phyloP scores from a whole-genome alignment of 2,888 invertebrate genomes.

The Anorthoa munda region DNA sequence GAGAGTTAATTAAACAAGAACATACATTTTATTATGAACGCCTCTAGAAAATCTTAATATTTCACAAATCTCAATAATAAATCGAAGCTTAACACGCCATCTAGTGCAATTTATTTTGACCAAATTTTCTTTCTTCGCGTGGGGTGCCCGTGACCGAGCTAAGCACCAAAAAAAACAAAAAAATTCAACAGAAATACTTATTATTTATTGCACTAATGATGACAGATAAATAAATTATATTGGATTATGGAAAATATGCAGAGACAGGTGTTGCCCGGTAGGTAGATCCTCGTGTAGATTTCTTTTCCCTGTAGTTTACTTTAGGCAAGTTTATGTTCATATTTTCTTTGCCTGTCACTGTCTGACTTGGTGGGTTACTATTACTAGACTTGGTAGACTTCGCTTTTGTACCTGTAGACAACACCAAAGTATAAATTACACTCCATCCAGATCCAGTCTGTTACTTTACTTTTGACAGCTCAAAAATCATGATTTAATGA shows the following conservation, averaged over 20 bases:
- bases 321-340: constrained; percentile 80
- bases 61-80: too few relatives aligned
- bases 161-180: neutral
- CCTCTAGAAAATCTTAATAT: too few relatives aligned
- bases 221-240: constrained; percentile 32
- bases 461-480: too few relatives aligned
- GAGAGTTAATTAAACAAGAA: too few relatives aligned
- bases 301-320: constrained; percentile 87
- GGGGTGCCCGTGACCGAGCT: too few relatives aligned
- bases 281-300: constrained; percentile 79
- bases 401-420: constrained; percentile 71
- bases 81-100: too few relatives aligned
- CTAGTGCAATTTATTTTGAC: too few relatives aligned
- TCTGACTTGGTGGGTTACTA: constrained; percentile 24
- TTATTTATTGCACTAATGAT: constrained; percentile 53
- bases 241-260: constrained; percentile 83
- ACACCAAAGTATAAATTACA: neutral
- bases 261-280: constrained; percentile 86
- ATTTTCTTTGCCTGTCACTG: constrained; percentile 85
- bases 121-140: too few relatives aligned
- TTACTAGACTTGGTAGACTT: constrained; percentile 48
- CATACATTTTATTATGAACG: too few relatives aligned
- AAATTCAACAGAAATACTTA: constrained; percentile 7
- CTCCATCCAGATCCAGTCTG: too few relatives aligned
- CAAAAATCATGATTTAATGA: too few relatives aligned